Evolutionary conservation across 2,113 vertebrate genomes (phyloP), one percentile per base, ranked within the genome.

Genomic region (Melanerpes formicivorus): DNA sequence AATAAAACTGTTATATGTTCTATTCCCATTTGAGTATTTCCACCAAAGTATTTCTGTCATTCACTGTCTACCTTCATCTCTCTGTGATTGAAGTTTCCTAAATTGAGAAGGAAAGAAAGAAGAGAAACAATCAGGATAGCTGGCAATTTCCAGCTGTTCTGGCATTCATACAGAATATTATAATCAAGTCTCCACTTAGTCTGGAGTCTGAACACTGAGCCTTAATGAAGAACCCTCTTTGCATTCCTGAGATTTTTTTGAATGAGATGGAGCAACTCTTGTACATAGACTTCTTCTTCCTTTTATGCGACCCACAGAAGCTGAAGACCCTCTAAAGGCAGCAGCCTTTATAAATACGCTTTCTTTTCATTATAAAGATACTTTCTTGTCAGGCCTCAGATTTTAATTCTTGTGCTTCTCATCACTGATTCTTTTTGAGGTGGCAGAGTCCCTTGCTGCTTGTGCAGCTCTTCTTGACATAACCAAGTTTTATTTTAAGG

Each of bases 21-120:
- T 82, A 93, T 94, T 97, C 87, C 94, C 90, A 82, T 91, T 90
- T 87, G 93, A 88, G 89, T 93, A 80, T 89, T 95, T 89, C 90
- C 63, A 90, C 65, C 71, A 48, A 70, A 94, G 90, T 56, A 34
- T 87, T 93, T 84, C 94, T 94, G 65, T 74, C 80, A 90, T 66
- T 84, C 30, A 21, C 80, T 88, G 80, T 89, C 89, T 85, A 18
- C 87, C 84, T 96, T 87, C 54, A 93, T 88, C 82, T 84, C 0
- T 70, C 75, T 87, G 82, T 94, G 91, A 95, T 23, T 95, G 91
- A 91, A 88, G 88, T 69, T 89, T 14, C 80, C 69, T 75, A 87
- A 93, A 88, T 72, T 82, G 81, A 92, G 88, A 80, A 86, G 70
- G 90, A 85, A 92, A 55, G 76, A 81, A 83, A 75, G 69, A 86